Conservation (phyloP, 2,888 invertebrate genomes). For the Plebejus argus region DNA sequence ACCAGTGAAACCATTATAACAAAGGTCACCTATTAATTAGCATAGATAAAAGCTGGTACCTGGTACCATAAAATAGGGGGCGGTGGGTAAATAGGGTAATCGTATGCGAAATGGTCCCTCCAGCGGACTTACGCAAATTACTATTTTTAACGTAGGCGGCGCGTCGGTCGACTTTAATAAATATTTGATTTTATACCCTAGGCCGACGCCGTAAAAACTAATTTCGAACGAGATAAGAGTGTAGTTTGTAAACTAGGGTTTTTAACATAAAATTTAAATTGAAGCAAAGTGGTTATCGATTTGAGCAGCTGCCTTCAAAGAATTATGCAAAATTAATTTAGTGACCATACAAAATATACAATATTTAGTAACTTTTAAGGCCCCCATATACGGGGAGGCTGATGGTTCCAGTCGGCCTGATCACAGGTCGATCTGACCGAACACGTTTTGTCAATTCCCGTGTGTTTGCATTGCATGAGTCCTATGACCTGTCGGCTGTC, state of each 20-base stretch:
- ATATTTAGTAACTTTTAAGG: not conserved
- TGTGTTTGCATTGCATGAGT: not conserved
- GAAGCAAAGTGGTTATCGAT: not conserved
- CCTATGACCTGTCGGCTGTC: too few relatives aligned
- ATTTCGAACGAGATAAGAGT: slow-evolving; percentile 1
- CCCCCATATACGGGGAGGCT: not conserved
- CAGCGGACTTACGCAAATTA: slow-evolving; percentile 31
- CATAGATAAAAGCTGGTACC: slow-evolving; percentile 6
- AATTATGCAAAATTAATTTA: not conserved
- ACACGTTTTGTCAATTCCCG: not conserved
- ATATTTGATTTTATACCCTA: slow-evolving; percentile 22
- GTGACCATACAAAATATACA: not conserved
- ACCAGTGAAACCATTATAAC: not conserved
- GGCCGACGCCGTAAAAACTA: not conserved
- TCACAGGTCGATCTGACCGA: not conserved
- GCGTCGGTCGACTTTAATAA: slow-evolving; percentile 8
- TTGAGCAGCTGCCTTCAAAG: not conserved
- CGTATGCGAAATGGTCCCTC: slow-evolving; percentile 45
- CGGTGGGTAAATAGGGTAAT: slow-evolving; percentile 45
- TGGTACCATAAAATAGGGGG: slow-evolving; percentile 30
- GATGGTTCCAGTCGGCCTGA: not conserved
- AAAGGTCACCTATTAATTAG: not conserved
- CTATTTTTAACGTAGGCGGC: slow-evolving; percentile 23
- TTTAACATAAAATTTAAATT: slow-evolving; percentile 8
- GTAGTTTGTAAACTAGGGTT: slow-evolving; percentile 2